These are phyloP conservation scores for Argentina silus DNA, from an alignment of 2,797 vertebrate genomes.

Conservation along the genomic window DNA sequence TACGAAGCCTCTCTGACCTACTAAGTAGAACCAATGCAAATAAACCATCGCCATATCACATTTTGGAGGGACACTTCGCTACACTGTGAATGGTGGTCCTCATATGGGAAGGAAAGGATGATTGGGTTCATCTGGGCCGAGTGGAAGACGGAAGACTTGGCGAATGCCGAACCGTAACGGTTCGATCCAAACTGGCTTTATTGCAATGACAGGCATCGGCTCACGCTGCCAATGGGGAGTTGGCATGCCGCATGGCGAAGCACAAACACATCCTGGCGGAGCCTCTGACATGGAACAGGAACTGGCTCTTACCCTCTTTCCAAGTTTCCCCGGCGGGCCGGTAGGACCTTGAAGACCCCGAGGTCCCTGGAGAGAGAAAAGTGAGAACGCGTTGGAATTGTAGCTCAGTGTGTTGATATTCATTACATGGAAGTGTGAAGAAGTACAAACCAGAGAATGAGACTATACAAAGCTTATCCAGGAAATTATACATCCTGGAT, in stretches of 20 bases:
- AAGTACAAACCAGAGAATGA: too few species aligned
- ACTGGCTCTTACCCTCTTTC: constrained; percentile 85
- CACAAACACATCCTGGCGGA: background rate
- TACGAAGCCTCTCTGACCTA: background rate
- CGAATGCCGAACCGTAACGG: background rate
- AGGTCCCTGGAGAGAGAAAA: constrained; percentile 82
- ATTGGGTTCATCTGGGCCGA: background rate
- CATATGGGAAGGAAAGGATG: background rate
- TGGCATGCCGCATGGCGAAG: constrained; percentile 9
- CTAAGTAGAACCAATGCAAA: too few species aligned
- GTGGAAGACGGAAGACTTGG: background rate
- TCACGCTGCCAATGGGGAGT: background rate
- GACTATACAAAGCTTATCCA: too few species aligned
- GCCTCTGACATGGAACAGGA: background rate
- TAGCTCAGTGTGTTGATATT: too few species aligned
- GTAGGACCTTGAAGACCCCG: constrained; percentile 90
- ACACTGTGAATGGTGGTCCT: background rate
- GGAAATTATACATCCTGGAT: too few species aligned
- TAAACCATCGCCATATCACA: too few species aligned
- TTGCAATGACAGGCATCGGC: background rate
- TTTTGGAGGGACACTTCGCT: too few species aligned
- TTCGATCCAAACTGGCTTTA: background rate
- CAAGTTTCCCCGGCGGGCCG: constrained; percentile 87
- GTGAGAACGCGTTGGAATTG: background rate
- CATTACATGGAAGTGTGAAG: too few species aligned